Evolutionary conservation across 2,888 invertebrate species (phyloP).

Genomic region (Polyommatus icarus): DNA sequence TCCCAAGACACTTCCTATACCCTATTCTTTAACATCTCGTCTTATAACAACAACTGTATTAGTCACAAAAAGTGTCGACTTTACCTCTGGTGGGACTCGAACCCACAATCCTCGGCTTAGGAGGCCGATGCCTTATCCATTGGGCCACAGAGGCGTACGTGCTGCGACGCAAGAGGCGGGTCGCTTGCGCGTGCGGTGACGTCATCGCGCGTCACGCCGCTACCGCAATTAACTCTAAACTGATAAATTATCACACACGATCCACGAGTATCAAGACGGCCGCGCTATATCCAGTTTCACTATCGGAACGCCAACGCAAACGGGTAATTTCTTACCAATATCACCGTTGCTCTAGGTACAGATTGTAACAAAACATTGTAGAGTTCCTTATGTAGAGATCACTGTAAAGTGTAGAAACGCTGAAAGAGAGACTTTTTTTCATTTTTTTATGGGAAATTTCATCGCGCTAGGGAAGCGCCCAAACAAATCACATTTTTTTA

Average conservation of each 20-base stretch:
- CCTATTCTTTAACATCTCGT: background rate
- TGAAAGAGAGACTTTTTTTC: too few relatives aligned
- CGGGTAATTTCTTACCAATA: background rate
- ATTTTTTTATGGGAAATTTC: too few relatives aligned
- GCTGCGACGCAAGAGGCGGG: constrained; percentile 83
- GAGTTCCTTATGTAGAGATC: too few relatives aligned
- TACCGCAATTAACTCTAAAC: constrained; percentile 49
- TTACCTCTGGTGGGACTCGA: constrained; percentile 93
- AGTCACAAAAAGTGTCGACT: constrained; percentile 52
- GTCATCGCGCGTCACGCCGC: constrained; percentile 59
- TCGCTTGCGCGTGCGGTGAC: constrained; percentile 47
- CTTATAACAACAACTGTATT: background rate
- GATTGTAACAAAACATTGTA: too few relatives aligned
- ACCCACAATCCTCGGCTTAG: constrained; percentile 89
- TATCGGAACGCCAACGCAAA: background rate
- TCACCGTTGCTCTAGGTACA: background rate
- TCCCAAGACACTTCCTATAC: background rate
- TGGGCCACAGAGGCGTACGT: constrained; percentile 90
- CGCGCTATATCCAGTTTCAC: constrained; percentile 13
- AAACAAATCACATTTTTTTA: too few relatives aligned
- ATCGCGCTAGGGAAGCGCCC: too few relatives aligned
- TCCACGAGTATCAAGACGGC: constrained; percentile 29
- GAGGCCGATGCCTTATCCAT: constrained; percentile 89
- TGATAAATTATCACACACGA: constrained; percentile 44
- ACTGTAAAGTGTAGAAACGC: too few relatives aligned